Conservation (phyloP, 2,113 vertebrate genomes). For the Butorides virescens region DNA sequence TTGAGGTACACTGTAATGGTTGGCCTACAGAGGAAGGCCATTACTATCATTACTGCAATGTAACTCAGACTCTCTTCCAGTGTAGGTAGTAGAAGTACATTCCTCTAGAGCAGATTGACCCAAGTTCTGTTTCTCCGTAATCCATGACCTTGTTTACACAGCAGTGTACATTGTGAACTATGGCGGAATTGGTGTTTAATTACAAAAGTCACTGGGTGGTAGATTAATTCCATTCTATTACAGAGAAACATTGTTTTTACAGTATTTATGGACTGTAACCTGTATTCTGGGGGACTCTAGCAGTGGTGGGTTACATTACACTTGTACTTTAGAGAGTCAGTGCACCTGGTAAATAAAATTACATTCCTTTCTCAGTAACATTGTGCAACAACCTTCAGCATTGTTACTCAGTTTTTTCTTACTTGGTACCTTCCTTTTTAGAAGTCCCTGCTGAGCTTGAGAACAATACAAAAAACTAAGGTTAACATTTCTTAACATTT, state of each 20-base stretch:
- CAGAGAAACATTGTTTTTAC: neutral
- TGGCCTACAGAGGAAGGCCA: neutral
- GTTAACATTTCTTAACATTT: slow-evolving; percentile 28
- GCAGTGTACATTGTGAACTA: neutral
- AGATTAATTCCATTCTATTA: neutral
- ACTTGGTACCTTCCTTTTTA: neutral
- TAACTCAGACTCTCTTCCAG: neutral
- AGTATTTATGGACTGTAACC: neutral
- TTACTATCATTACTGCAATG: neutral
- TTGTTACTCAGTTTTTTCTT: neutral
- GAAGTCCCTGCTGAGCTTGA: neutral
- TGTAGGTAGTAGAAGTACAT: neutral
- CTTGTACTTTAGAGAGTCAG: neutral
- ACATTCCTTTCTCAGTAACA: neutral
- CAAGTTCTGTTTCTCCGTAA: neutral
- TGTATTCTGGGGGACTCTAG: neutral
- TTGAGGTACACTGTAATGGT: neutral
- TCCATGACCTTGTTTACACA: neutral
- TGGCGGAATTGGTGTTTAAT: neutral
- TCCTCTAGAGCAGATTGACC: neutral
- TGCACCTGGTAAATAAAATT: neutral
- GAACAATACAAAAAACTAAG: neutral
- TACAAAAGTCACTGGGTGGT: neutral
- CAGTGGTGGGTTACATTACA: neutral
- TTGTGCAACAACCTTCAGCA: neutral